These are phyloP conservation scores for Crotalus horridus DNA, from an alignment of 2,113 vertebrate species.

Conservation along the genomic window DNA sequence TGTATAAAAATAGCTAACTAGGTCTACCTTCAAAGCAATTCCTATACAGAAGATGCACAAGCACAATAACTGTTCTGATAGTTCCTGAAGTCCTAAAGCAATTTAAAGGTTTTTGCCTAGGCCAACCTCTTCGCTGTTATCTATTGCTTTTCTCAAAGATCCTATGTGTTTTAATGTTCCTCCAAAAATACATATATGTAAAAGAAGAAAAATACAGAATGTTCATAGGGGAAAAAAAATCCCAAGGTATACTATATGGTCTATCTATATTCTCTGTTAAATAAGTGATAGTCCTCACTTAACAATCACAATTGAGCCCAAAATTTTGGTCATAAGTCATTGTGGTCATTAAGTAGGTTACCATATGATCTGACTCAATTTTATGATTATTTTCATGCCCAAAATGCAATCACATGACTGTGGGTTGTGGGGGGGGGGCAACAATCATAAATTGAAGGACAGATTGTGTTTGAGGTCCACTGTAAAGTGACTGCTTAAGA, in stretches of 20 bases:
- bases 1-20: no score
- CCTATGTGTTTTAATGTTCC: neutral
- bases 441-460: neutral
- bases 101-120: no score
- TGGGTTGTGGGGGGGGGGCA: neutral
- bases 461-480: neutral
- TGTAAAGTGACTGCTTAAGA: neutral
- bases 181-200: neutral
- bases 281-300: no score
- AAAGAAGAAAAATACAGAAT: neutral
- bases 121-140: neutral
- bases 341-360: neutral
- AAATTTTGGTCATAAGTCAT: neutral
- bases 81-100: no score
- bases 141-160: neutral
- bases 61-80: no score
- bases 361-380: no score
- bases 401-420: neutral
- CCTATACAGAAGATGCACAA: no score
- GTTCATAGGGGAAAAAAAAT: neutral
- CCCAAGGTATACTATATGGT: neutral
- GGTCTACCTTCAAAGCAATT: no score
- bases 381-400: neutral
- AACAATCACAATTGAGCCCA: no score
- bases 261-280: neutral